Conservation (phyloP, 2,797 vertebrate species). For the Fistularia commersonii region DNA sequence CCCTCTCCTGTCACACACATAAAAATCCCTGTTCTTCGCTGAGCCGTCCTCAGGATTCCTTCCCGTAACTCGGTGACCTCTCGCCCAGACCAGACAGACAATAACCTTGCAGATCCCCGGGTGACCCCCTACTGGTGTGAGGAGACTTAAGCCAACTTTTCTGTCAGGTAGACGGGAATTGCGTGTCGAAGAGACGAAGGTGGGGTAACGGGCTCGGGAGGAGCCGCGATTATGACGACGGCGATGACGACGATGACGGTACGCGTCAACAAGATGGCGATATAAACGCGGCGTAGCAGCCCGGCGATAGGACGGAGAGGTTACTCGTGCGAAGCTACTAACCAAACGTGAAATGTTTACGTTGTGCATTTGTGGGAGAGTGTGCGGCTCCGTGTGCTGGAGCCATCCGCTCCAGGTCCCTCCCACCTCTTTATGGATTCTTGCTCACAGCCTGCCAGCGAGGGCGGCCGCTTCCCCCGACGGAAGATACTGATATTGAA, state of each 20-base stretch:
- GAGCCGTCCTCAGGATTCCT: slow-evolving; percentile 72
- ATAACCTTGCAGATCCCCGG: slow-evolving; percentile 40
- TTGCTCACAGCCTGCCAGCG: slow-evolving; percentile 20
- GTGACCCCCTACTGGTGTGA: slow-evolving; percentile 36
- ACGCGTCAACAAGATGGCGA: slow-evolving; percentile 37
- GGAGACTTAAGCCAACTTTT: slow-evolving; percentile 44
- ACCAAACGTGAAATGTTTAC: slow-evolving; percentile 72
- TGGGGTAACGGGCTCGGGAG: slow-evolving; percentile 19
- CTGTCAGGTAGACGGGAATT: slow-evolving; percentile 46
- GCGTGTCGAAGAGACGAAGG: slow-evolving; percentile 16
- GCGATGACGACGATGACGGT: slow-evolving; percentile 23
- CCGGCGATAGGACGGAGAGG: slow-evolving; percentile 36
- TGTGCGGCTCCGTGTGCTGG: slow-evolving; percentile 26
- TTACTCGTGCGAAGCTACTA: slow-evolving; percentile 55
- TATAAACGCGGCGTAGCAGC: slow-evolving; percentile 36
- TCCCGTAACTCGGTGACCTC: slow-evolving; percentile 62
- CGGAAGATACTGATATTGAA: slow-evolving; percentile 54
- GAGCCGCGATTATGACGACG: not conserved
- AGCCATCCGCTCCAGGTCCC: slow-evolving; percentile 29
- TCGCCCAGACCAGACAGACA: slow-evolving; percentile 54
- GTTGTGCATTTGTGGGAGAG: slow-evolving; percentile 50
- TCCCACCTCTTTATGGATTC: slow-evolving; percentile 35
- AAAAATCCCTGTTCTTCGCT: slow-evolving; percentile 68
- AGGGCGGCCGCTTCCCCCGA: slow-evolving; percentile 28
- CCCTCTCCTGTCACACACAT: slow-evolving; percentile 23